A percentile compares a stretch with the other conserved stretches of the same genome.
phyloP scores from a whole-genome alignment of 1,140 invertebrate genomes.

The Drosophila busckii region DNA sequence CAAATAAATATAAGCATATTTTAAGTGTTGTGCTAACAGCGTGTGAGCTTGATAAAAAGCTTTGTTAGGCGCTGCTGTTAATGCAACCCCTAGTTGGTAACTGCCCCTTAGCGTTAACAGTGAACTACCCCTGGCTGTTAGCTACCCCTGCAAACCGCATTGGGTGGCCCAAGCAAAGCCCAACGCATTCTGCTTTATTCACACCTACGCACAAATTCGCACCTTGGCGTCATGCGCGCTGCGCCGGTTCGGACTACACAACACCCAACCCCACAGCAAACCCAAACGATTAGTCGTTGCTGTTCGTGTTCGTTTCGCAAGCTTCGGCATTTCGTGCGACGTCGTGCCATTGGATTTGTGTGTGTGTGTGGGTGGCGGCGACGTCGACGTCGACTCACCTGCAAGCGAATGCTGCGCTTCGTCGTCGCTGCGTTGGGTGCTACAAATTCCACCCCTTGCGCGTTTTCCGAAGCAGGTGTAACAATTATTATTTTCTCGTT shows the following conservation, averaged over 20 bases:
- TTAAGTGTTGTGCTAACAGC: too few relatives aligned
- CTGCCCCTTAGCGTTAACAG: slow-evolving; percentile 12
- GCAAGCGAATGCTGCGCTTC: slow-evolving; percentile 42
- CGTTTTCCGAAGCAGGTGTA: slow-evolving; percentile 73
- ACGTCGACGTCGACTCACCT: slow-evolving; percentile 48
- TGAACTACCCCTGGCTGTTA: slow-evolving; percentile 31
- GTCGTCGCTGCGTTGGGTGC: slow-evolving; percentile 23
- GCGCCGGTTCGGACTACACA: slow-evolving; percentile 57
- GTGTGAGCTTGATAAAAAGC: too few relatives aligned
- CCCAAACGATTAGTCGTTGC: not conserved
- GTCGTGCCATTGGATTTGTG: slow-evolving; percentile 7
- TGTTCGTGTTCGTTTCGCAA: slow-evolving; percentile 31
- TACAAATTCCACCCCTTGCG: slow-evolving; percentile 41
- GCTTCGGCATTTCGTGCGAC: slow-evolving; percentile 49
- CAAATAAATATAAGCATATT: too few relatives aligned
- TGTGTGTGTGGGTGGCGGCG: slow-evolving; percentile 32
- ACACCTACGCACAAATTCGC: slow-evolving; percentile 51
- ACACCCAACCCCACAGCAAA: slow-evolving; percentile 20
- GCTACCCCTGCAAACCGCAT: slow-evolving; percentile 11
- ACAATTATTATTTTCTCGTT: slow-evolving; percentile 77
- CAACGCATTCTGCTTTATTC: slow-evolving; percentile 26
- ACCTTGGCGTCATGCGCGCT: slow-evolving; percentile 71
- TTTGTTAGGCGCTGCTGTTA: too few relatives aligned
- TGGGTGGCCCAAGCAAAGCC: slow-evolving; percentile 15
- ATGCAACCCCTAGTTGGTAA: too few relatives aligned